Conservation (phyloP, 2,888 invertebrate genomes). For the Mesorhabditis sp. region DNA sequence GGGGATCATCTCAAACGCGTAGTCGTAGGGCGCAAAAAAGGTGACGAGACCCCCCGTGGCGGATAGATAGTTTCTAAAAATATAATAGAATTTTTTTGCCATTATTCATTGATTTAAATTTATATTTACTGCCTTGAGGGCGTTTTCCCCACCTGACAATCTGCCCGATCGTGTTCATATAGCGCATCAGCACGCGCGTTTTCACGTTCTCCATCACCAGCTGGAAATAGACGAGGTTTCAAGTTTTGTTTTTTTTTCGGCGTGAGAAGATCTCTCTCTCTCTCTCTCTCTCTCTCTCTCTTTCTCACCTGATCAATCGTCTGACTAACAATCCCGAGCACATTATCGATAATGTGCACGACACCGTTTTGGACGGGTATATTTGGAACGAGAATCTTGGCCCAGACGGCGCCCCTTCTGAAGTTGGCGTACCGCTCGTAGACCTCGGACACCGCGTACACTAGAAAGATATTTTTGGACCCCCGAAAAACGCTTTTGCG, state of each 20-base stretch:
- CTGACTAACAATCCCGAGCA: constrained; percentile 56
- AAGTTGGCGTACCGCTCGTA: constrained; percentile 57
- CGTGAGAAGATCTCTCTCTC: no score
- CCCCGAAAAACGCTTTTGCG: no score
- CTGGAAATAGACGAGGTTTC: constrained; percentile 17
- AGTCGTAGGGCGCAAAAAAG: constrained; percentile 58
- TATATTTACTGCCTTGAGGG: not conserved
- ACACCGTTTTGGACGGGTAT: constrained; percentile 59
- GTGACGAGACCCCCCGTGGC: constrained; percentile 53
- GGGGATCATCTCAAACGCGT: constrained; percentile 58
- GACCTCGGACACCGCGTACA: constrained; percentile 57
- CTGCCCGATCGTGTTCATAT: constrained; percentile 56
- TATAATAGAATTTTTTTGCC: constrained; percentile 22
- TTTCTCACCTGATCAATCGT: constrained; percentile 54
- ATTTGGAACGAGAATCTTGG: constrained; percentile 57
- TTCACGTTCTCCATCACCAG: constrained; percentile 49
- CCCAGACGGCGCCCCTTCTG: constrained; percentile 58
- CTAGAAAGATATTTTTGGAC: constrained; percentile 22
- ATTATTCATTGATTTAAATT: not conserved
- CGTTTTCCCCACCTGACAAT: constrained; percentile 14
- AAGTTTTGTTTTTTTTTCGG: not conserved
- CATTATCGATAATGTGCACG: constrained; percentile 58
- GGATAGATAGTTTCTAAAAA: constrained; percentile 51
- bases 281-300: not conserved
- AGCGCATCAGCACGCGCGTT: constrained; percentile 54